Conservation (phyloP, 2,797 vertebrate genomes). For the Myioborus miniatus region DNA sequence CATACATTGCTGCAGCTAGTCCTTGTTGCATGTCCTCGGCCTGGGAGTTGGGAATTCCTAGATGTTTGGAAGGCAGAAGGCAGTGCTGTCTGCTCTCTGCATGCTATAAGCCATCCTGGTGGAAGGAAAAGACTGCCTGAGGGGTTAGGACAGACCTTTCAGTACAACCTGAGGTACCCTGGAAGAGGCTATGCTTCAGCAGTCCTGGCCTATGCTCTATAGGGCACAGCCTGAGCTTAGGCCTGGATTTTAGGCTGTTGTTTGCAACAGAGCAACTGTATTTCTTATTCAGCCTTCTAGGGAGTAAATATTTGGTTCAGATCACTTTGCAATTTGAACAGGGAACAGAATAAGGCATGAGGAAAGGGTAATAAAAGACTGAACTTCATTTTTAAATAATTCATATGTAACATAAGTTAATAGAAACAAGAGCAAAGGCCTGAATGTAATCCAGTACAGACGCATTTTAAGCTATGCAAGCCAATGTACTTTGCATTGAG, state of each 20-base stretch:
- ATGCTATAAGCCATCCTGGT: background rate
- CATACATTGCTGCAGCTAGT: background rate
- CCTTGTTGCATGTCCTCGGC: background rate
- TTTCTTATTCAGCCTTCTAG: background rate
- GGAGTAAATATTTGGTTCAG: background rate
- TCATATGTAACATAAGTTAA: background rate
- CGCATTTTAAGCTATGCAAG: background rate
- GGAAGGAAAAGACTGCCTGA: background rate
- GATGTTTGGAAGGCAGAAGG: background rate
- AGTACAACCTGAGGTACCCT: background rate
- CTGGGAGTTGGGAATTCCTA: background rate
- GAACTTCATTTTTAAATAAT: background rate
- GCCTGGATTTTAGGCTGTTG: background rate
- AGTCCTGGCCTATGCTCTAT: background rate
- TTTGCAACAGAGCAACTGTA: background rate
- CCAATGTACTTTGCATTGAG: background rate
- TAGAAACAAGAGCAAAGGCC: background rate
- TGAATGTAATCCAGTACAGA: background rate
- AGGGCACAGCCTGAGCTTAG: background rate
- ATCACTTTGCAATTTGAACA: background rate
- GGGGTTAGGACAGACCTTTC: background rate
- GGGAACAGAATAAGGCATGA: background rate
- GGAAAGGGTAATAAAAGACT: background rate
- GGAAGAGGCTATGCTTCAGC: background rate
- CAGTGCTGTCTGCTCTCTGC: background rate